Percentiles rank a stretch among this genome's conserved stretches.
Conservation (phyloP, 2,888 invertebrate genomes). For the Argyresthia albistria region DNA sequence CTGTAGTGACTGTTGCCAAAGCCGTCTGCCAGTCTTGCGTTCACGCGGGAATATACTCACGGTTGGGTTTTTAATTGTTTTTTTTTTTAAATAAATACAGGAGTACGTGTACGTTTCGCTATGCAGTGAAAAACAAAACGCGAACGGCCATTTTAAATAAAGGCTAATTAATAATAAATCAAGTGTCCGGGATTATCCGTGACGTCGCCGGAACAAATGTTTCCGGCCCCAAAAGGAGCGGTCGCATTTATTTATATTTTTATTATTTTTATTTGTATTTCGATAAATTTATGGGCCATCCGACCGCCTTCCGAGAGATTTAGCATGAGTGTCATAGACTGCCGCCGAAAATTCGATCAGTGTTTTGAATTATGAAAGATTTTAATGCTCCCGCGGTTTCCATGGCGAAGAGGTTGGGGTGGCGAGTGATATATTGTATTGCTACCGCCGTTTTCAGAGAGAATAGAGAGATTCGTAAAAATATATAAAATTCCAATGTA, state of each 20-base stretch:
- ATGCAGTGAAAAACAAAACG: conserved; percentile 1
- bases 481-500: too few relatives aligned
- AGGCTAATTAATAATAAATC: conserved; percentile 70
- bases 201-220: conserved; percentile 63
- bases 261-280: conserved; percentile 66
- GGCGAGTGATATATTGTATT: background rate
- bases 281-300: conserved; percentile 58
- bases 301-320: conserved; percentile 68
- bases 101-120: background rate
- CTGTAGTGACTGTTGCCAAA: background rate
- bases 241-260: conserved; percentile 44
- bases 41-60: too few relatives aligned
- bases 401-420: conserved; percentile 31
- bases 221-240: conserved; percentile 52
- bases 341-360: conserved; percentile 44
- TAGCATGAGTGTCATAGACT: conserved; percentile 67
- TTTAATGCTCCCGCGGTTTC: conserved; percentile 52
- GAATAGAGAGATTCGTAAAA: too few relatives aligned
- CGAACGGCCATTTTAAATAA: conserved; percentile 14
- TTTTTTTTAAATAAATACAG: background rate
- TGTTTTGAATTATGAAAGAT: conserved; percentile 55
- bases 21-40: background rate
- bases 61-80: too few relatives aligned
- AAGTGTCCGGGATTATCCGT: conserved; percentile 54
- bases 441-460: too few relatives aligned